Conservation (phyloP, 2,113 vertebrate genomes). For the Butastur rufipennis region DNA sequence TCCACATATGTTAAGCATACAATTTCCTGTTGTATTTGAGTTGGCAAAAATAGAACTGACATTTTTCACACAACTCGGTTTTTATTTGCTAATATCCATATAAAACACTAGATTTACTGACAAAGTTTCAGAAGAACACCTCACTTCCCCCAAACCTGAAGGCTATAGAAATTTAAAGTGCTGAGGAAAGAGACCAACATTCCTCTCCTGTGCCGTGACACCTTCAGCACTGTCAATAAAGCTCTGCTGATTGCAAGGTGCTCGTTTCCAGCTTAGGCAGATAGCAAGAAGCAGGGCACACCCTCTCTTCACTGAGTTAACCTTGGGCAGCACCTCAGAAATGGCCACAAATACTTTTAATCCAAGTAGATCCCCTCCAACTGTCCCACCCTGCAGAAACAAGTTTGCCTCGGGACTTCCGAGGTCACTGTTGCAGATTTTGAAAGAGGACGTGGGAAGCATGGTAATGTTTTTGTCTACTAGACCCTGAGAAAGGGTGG, state of each 20-base stretch:
- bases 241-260: background rate
- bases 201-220: background rate
- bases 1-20: conserved; percentile 30
- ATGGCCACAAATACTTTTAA: background rate
- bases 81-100: conserved; percentile 24
- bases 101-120: background rate
- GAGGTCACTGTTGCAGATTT: background rate
- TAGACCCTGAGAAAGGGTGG: background rate
- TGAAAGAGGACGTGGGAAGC: background rate
- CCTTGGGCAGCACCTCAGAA: background rate
- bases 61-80: conserved; percentile 14
- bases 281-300: background rate
- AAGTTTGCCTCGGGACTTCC: background rate
- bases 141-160: background rate
- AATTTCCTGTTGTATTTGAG: conserved; percentile 37
- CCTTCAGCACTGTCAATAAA: background rate
- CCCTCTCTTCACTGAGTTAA: background rate
- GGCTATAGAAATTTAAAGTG: background rate
- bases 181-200: background rate
- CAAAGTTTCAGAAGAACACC: background rate
- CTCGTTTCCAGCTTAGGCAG: background rate
- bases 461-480: background rate
- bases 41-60: conserved; percentile 31
- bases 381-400: background rate
- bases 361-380: background rate